Evolutionary conservation across 2,797 vertebrate species (phyloP).

Genomic region (Sebastes vulpes): DNA sequence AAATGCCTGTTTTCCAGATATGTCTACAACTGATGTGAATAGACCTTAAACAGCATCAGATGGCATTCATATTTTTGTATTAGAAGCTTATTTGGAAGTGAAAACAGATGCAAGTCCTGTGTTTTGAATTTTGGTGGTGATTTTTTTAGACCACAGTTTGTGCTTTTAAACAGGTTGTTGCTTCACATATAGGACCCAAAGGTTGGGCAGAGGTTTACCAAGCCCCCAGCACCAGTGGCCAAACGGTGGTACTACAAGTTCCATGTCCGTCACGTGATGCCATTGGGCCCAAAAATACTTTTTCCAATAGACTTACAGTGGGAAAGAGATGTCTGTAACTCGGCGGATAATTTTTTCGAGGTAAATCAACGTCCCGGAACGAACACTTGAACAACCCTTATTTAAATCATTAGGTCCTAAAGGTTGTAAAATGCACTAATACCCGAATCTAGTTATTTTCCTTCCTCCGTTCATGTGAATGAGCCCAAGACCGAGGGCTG

Average conservation of each 20-base stretch:
- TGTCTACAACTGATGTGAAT: not conserved
- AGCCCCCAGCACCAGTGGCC: not conserved
- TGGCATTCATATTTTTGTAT: not conserved
- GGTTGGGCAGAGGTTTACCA: not conserved
- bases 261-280: not conserved
- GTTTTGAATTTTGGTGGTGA: not conserved
- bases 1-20: not conserved
- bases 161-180: conserved; percentile 8
- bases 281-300: not conserved
- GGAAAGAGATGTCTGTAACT: too few relatives aligned
- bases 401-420: not conserved
- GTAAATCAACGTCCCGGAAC: not conserved
- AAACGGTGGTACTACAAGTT: not conserved
- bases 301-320: not conserved
- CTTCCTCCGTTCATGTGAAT: not conserved
- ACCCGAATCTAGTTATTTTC: not conserved
- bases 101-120: not conserved
- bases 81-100: not conserved
- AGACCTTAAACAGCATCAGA: not conserved
- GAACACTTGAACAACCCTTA: not conserved
- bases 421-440: not conserved
- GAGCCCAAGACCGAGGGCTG: not conserved
- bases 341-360: not conserved
- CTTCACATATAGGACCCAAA: not conserved
- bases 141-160: not conserved